Conservation (phyloP, 92 coral and sea anemone species). For the Anthopleura xanthogrammica region DNA sequence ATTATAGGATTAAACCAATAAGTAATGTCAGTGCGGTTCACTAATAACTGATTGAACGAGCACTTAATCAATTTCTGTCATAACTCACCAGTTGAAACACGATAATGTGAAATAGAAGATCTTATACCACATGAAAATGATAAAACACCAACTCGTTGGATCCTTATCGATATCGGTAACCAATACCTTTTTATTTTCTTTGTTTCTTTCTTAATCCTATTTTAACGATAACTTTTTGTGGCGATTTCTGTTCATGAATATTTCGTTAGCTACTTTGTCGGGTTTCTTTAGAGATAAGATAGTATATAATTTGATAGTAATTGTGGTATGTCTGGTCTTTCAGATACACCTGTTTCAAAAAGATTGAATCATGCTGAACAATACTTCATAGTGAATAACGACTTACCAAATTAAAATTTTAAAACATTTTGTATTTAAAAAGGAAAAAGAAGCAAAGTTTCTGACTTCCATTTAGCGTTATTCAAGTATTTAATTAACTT, state of each 20-base stretch:
- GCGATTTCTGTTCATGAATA: not conserved
- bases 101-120: not conserved
- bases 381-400: not conserved
- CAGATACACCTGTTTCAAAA: not conserved
- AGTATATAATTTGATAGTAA: no score
- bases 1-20: not conserved
- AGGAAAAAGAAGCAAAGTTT: no score
- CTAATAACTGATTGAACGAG: not conserved
- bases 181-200: not conserved
- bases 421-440: no score
- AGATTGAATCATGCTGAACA: not conserved
- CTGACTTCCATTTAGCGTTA: no score
- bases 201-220: not conserved
- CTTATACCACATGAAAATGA: not conserved
- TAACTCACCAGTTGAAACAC: not conserved
- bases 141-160: not conserved
- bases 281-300: not conserved
- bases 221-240: not conserved
- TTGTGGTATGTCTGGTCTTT: not conserved
- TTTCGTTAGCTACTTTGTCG: not conserved
- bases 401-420: no score
- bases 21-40: not conserved
- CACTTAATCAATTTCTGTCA: not conserved
- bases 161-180: not conserved
- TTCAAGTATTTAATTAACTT: no score